A percentile compares a stretch with the other conserved stretches of the same genome.
Conservation (phyloP, 2,113 vertebrate genomes). For the Herpailurus yagouaroundi region DNA sequence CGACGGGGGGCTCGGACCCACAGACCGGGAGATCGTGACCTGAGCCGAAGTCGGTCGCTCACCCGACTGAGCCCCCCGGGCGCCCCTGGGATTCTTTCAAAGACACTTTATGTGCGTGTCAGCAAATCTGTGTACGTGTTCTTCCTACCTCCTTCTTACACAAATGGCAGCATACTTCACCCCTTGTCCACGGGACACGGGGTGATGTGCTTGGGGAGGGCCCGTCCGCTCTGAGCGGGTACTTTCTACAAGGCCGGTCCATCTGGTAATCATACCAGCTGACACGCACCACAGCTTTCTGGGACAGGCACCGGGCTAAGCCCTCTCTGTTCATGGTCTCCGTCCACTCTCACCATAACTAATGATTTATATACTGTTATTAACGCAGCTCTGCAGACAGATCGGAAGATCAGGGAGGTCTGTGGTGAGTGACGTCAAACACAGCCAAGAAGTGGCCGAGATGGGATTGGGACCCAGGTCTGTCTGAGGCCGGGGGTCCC, state of each 20-base stretch:
- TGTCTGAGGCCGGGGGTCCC: neutral
- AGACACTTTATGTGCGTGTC: neutral
- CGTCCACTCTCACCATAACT: neutral
- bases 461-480: neutral
- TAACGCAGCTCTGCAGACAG: neutral
- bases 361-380: accelerated
- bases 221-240: too few species aligned
- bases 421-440: neutral
- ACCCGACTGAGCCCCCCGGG: too few species aligned
- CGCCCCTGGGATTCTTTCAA: neutral
- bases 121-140: accelerated
- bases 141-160: neutral
- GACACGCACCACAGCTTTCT: neutral
- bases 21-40: too few species aligned
- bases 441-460: neutral
- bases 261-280: accelerated
- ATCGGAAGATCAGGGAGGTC: neutral
- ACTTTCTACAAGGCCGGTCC: accelerated
- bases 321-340: neutral
- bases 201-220: accelerated
- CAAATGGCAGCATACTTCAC: accelerated
- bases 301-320: neutral
- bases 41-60: too few species aligned
- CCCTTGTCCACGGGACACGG: neutral
- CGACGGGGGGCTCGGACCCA: too few species aligned